Percentiles rank a stretch among this genome's conserved stretches.
These are phyloP conservation scores for Drosophila gunungcola DNA, from an alignment of 1,140 invertebrate genomes.

Conservation along the genomic window DNA sequence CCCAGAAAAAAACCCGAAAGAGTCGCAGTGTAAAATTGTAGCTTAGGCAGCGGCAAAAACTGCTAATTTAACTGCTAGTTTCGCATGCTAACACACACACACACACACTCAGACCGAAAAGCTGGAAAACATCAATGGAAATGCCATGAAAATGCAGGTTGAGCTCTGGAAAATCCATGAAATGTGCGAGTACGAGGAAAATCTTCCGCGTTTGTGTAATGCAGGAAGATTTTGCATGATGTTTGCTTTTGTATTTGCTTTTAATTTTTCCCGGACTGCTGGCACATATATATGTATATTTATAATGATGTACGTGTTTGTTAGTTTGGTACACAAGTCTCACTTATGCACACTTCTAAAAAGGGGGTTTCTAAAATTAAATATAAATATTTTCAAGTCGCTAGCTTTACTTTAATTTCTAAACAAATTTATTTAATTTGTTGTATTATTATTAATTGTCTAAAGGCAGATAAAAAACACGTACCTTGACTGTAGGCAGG, in stretches of 20 bases:
- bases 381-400: too few relatives aligned
- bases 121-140: slow-evolving; percentile 64
- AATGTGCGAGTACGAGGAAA: slow-evolving; percentile 63
- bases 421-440: too few relatives aligned
- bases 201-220: slow-evolving; percentile 83
- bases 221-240: slow-evolving; percentile 78
- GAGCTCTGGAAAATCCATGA: slow-evolving; percentile 72
- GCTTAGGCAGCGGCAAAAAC: slow-evolving; percentile 61
- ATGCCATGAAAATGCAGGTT: slow-evolving; percentile 74
- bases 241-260: slow-evolving; percentile 48
- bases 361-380: too few relatives aligned
- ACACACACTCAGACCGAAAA: slow-evolving; percentile 8
- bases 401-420: too few relatives aligned
- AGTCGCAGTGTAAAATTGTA: slow-evolving; percentile 67
- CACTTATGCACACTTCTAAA: background rate
- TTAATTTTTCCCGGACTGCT: background rate
- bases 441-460: too few relatives aligned
- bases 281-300: background rate
- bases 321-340: background rate
- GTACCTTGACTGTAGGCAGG: too few relatives aligned
- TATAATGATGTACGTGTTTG: background rate
- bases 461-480: too few relatives aligned
- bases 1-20: slow-evolving; percentile 37
- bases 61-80: slow-evolving; percentile 80
- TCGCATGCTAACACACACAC: slow-evolving; percentile 55